Base-by-base conservation (phyloP, 2,888 invertebrate genomes). In the Ganaspis brasiliensis region DNA sequence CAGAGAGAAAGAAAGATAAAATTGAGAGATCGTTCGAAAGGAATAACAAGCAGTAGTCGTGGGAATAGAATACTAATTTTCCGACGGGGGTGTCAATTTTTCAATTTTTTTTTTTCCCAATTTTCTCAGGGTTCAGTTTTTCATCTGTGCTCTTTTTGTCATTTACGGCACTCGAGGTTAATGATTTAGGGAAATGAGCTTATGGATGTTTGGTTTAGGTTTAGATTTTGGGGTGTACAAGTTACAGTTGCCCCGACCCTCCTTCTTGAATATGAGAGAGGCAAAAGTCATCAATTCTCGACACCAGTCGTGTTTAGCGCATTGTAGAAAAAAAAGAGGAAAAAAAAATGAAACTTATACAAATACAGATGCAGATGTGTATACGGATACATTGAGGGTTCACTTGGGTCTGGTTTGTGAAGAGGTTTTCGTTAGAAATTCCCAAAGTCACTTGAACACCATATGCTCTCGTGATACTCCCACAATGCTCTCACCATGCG, bases 391-490 rank as follows among this genome's bases (percentile, higher is more conserved):
- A 45, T 63, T 35, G 35, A 10, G n/a, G 10, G 31, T 26, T 16
- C 2, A 61, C 35, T 16, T 61, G 31, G 63, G 63, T 40, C 40
- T 63, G 63, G 40, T 21, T 10, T 21, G 37, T 40, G 21, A 12
- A 63, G 63, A 21, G 63, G 63, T 63, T 63, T 63, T 63, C 40
- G 63, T 63, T 63, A 21, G 63, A 40, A 63, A 63, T 63, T 63
- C 63, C 63, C 40, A 63, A 75, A 78, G 80, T 80, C 80, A 72
- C 78, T 80, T 78, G 78, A 80, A 72, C 74, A 70, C 79, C 77
- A 79, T 79, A 79, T 79, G 81, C 71, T 76, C 70, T 75, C 19
- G 21, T 72, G 79, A 80, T 78, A 78, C 75, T 77, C 78, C 78
- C 77, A 80, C 80, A 78, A 61, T 61, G 35, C 35, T 37, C 37